Base-by-base conservation (phyloP, 2,113 vertebrate species). In the Amphiprion ocellaris region DNA sequence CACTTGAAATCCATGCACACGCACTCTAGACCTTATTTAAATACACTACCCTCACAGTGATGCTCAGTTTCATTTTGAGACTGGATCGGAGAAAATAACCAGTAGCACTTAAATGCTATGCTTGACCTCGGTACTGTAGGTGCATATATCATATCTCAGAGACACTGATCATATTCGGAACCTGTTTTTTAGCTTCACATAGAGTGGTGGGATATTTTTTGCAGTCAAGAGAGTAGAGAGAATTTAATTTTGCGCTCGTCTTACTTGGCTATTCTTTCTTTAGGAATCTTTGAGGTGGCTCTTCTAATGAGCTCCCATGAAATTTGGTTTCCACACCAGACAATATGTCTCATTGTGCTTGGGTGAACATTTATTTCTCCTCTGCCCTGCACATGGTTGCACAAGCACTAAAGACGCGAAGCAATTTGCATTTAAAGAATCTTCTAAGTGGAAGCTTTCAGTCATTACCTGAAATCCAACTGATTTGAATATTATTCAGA, bases 291-390 rank as follows among this genome's bases (percentile, higher is more conserved):
- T 81, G 90, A 92, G 92, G 92, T 94, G 89, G 90, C 75, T 82
- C 87, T 90, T 87, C 93, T 96, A 96, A 97, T 96, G 95, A 96
- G 92, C 82, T 94, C 88, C 89, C 92, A 90, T 92, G 93, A 91
- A 96, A 95, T 94, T 79, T 93, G 69, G 26, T 92, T 89, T 92
- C 92, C 82, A 69, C 86, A 85, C 85, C 86, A 86, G 92, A 90
- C 93, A 89, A 93, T 90, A 79, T 89, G 91, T 79, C 89, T 93
- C 82, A 91, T 66, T 82, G 74, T 82, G 68, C 75, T 37, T 4
- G 9, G 2, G 46, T 47, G 56, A 77, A 26, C 66, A 47, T 76
- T 81, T 79, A 67, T 77, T 92, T 87, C 84, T 82, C 90, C 69
- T 41, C 9, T 80, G 16, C 12, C 3, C 64, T 68, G 71, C 28